Evolutionary conservation across 1,140 invertebrate genomes (phyloP).

Genomic region (Euwallacea fornicatus): DNA sequence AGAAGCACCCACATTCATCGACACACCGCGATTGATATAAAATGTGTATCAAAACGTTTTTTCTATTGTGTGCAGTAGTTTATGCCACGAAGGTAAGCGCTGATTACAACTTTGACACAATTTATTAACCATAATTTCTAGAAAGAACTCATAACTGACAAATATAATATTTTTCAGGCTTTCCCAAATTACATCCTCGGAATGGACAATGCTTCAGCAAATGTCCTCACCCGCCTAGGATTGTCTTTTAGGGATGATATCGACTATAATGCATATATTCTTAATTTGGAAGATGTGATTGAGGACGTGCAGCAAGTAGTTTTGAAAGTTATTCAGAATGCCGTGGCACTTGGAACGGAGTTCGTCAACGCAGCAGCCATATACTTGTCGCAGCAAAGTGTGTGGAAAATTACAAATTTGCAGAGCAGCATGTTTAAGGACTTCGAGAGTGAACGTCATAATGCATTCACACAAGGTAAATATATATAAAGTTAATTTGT

Average conservation of each 20-base stretch:
- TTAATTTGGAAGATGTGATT: conserved; percentile 12
- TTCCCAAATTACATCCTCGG: not conserved
- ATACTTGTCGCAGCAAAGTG: not conserved
- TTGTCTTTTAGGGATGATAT: not conserved
- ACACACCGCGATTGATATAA: not conserved
- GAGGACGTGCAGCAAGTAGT: conserved; percentile 18
- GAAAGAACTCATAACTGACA: too few relatives aligned
- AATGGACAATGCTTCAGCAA: not conserved
- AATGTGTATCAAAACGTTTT: not conserved
- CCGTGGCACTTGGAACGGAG: not conserved
- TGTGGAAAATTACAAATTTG: conserved; percentile 5
- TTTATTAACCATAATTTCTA: too few relatives aligned
- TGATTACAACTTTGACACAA: not conserved
- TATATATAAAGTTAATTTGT: not conserved
- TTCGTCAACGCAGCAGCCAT: not conserved
- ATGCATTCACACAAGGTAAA: conserved; percentile 12
- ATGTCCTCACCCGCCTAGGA: not conserved
- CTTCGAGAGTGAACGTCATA: conserved; percentile 8
- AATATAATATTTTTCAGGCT: not conserved
- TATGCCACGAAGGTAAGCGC: conserved; percentile 7
- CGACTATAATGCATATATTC: conserved; percentile 17
- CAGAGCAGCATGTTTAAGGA: conserved; percentile 6
- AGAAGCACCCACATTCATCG: not conserved
- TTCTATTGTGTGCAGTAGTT: not conserved
- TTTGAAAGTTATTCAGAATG: not conserved